Base-by-base conservation (phyloP, 2,888 invertebrate genomes). In the Xestia c-nigrum region DNA sequence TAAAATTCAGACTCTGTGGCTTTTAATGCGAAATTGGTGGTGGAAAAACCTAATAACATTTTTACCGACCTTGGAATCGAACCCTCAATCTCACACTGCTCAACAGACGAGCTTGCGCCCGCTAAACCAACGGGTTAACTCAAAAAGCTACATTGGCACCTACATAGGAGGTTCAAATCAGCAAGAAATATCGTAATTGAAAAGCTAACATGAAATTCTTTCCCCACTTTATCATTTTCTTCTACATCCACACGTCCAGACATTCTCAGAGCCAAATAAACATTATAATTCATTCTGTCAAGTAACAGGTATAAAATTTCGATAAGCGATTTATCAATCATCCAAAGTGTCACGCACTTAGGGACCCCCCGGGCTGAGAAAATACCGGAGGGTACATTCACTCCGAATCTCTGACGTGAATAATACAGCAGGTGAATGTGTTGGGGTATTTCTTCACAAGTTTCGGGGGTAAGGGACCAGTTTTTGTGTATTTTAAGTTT, bases 251-350 rank as follows among this genome's bases (percentile, higher is more conserved):
- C 52, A 55, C 24, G 16, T 52, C 7, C 38, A 63, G 40, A 24
- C 31, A 5, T 38, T 50, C 50, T 21, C 7, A 57, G 46, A 31
- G 14, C 21, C 19, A 67, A 31, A 46, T 70, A 65, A 67, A 81
- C 76, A 67, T 75, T 76, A 90, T 88, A 87, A 88, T 85, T 88
- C 85, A 89, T 85, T 83, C 89, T 88, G 88, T 88, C 88, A 86
- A 85, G 76, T 80, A 74, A 78, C 85, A 85, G 80, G 85, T 86
- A 89, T 86, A 81, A 85, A 85, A 78, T 89, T 88, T 90, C 82
- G 89, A 80, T 83, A 83, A 86, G 84, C 87, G 88, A 92, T 93
- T 91, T 91, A 93, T 94, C 92, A 94, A 92, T 91, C 92, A 90
- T 89, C 79, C 84, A 72, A 84, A 86, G 80, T 88, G 90, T 89